Base-by-base conservation (phyloP, 2,888 invertebrate species). In the Drosophila dives region DNA sequence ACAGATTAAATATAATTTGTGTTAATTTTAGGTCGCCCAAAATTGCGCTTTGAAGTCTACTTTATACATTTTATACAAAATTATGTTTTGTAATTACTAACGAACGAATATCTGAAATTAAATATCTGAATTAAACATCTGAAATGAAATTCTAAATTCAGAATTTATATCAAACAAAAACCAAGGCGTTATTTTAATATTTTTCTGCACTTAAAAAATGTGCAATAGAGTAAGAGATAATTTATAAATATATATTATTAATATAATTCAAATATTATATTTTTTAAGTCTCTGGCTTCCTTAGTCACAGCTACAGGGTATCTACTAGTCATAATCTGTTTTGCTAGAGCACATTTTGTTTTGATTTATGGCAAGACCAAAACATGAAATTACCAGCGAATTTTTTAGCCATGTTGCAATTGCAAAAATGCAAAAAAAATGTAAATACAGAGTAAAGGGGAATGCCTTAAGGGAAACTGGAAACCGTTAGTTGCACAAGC, bases 141-240 rank as follows among this genome's bases (percentile, higher is more conserved):
- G 26, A 48, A 23, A 8, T 32, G 2, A 40, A 62, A 62, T 49
- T 40, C 20, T 50, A 40, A 48, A 32, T 54, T 34, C 48, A 20
- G 58, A 63, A 65, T 63, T 68, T 29, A 59, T 56, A 71, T 79
- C 29, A 69, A 64, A 69, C 55, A 65, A 53, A 81, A 73, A 75
- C 53, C 60, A 56, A 66, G 12, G 49, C 23, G 2, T 20, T 51
- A 38, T 23, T 38, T n/a, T 11, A 49, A 40, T 40, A 26, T 42
- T 49, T 49, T 29, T 10, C 29, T 20, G 11, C 0, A 29, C 10
- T n/a, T 2, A 2, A 15, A 10, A 23, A 60, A 3, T 29, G 20
- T 6, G 2, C 11, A 15, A 33, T 15, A 7, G 7, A 15, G 15
- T 20, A 15, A 10, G n/a, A 12, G 20, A 15, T 15, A 4, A 15